A percentile compares a stretch with the other conserved stretches of the same genome.
phyloP scores from a whole-genome alignment of 2,888 invertebrate species.

The Cyclophora albipunctata region DNA sequence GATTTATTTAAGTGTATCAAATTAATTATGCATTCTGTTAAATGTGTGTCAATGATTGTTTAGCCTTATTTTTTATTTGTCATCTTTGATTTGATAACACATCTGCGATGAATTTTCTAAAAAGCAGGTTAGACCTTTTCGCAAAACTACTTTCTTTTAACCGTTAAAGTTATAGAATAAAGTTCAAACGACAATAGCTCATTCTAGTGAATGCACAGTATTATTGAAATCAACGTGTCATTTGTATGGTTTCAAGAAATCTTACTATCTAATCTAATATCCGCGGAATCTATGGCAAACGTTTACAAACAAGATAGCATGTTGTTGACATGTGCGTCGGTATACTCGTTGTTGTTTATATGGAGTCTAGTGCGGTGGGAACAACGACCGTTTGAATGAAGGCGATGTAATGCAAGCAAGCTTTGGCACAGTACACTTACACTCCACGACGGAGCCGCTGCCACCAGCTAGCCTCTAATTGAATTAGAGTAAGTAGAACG shows the following conservation, averaged over 20 bases:
- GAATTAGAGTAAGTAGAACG: constrained; percentile 67
- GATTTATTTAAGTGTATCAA: background rate
- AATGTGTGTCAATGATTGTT: too few relatives aligned
- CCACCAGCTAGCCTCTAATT: constrained; percentile 61
- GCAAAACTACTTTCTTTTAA: too few relatives aligned
- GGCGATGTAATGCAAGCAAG: constrained; percentile 23
- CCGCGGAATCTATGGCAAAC: background rate
- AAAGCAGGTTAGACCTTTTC: too few relatives aligned
- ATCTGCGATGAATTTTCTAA: too few relatives aligned
- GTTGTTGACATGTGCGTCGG: too few relatives aligned
- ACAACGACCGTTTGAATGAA: constrained; percentile 38
- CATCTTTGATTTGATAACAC: too few relatives aligned
- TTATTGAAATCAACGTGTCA: background rate
- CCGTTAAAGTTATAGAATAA: too few relatives aligned
- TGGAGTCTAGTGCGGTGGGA: constrained; percentile 19
- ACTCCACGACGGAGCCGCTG: too few relatives aligned
- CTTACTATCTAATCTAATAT: background rate
- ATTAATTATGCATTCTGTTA: background rate
- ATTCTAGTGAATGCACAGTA: too few relatives aligned
- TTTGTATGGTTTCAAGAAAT: background rate
- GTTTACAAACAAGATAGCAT: too few relatives aligned
- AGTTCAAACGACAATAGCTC: too few relatives aligned
- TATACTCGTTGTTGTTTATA: background rate
- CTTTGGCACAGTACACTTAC: constrained; percentile 22
- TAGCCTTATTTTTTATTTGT: too few relatives aligned